Evolutionary conservation across 2,888 invertebrate genomes (phyloP).

Genomic region (Cybosia mesomella): DNA sequence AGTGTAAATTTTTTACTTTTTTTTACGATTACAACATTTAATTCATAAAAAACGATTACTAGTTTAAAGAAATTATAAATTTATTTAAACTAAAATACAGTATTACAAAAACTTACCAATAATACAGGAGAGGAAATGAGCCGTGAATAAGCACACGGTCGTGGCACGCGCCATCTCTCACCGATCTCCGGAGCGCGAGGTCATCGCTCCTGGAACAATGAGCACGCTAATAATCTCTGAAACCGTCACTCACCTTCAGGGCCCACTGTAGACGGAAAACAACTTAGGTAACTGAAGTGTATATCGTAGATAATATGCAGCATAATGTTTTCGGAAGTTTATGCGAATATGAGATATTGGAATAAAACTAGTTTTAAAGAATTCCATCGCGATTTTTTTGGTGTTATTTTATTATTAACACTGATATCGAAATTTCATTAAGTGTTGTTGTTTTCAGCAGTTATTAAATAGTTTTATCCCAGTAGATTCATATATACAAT

Average conservation of each 20-base stretch:
- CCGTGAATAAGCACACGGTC: conserved; percentile 78
- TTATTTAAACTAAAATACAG: background rate
- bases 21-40: too few species aligned
- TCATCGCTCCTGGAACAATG: conserved; percentile 82
- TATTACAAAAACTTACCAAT: conserved; percentile 69
- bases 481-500: too few species aligned
- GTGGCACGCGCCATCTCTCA: conserved; percentile 74
- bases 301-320: background rate
- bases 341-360: background rate
- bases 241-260: conserved; percentile 11
- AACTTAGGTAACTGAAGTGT: background rate
- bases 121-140: conserved; percentile 82
- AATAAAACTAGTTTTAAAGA: too few species aligned
- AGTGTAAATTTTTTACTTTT: too few species aligned
- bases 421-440: too few species aligned
- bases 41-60: too few species aligned
- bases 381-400: too few species aligned
- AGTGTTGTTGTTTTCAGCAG: too few species aligned
- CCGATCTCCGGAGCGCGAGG: conserved; percentile 53
- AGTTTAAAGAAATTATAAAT: background rate
- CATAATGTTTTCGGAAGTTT: background rate
- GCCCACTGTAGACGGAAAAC: conserved; percentile 5
- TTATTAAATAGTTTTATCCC: too few species aligned
- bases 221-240: conserved; percentile 66
- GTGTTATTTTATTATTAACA: too few species aligned